Conservation (phyloP, 1,140 invertebrate species). For the Drosophila nigrodunni region DNA sequence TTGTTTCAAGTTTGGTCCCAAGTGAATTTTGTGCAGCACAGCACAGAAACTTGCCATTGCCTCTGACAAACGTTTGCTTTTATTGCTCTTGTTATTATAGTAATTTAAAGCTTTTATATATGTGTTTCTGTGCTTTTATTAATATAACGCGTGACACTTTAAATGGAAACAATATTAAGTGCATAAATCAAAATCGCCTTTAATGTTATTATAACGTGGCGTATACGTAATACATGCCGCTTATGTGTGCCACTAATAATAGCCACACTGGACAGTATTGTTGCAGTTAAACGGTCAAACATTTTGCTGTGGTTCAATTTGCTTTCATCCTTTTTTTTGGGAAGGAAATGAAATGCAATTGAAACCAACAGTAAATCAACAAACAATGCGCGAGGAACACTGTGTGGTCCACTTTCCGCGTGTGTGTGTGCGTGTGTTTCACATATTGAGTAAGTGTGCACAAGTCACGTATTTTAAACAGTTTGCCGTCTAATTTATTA, state of each 20-base stretch:
- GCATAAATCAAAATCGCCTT: neutral
- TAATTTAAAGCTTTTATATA: no score
- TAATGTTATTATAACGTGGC: constrained; percentile 11
- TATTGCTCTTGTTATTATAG: no score
- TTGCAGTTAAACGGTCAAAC: constrained; percentile 43
- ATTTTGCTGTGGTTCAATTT: constrained; percentile 28
- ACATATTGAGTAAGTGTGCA: constrained; percentile 8
- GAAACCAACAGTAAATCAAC: constrained; percentile 51
- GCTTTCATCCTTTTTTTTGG: constrained; percentile 15
- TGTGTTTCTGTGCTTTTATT: no score
- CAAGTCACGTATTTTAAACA: constrained; percentile 49
- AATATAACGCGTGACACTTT: no score
- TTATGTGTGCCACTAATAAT: neutral
- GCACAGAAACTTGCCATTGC: no score
- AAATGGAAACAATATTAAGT: no score
- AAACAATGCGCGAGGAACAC: neutral
- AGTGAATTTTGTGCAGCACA: neutral
- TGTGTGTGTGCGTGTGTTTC: constrained; percentile 11
- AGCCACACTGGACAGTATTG: neutral
- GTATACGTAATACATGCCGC: constrained; percentile 37
- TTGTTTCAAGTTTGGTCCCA: neutral
- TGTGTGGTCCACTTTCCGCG: neutral
- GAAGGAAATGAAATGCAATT: constrained; percentile 52
- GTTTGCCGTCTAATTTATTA: constrained; percentile 50
- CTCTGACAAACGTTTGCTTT: no score